Evolutionary conservation across 2,888 invertebrate genomes (phyloP).

Genomic region (Lochmaea crataegi): DNA sequence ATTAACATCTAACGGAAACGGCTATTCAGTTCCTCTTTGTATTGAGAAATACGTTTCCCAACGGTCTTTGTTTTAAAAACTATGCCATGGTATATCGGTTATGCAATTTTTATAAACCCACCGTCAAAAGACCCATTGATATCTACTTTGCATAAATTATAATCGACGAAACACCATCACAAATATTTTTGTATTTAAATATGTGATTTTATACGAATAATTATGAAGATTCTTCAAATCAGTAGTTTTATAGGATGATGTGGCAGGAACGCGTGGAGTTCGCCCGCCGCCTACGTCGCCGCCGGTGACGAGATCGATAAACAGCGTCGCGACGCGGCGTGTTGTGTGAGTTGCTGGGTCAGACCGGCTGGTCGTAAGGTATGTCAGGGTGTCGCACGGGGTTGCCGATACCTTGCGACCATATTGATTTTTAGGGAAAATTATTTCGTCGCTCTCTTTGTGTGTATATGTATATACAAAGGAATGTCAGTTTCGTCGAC

Average conservation of each 20-base stretch:
- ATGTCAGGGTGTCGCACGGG: conserved; percentile 45
- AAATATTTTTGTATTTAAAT: no score
- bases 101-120: not conserved
- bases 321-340: conserved; percentile 47
- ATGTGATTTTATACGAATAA: not conserved
- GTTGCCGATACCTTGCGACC: conserved; percentile 31
- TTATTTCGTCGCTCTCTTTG: not conserved
- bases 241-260: not conserved
- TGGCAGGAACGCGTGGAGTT: conserved; percentile 37
- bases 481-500: no score
- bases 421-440: conserved; percentile 24
- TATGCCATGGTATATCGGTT: not conserved
- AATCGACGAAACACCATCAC: no score
- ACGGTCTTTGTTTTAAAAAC: not conserved
- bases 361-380: conserved; percentile 46
- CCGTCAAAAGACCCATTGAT: not conserved
- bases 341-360: conserved; percentile 47
- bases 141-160: not conserved
- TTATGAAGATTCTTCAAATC: not conserved
- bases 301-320: conserved; percentile 48
- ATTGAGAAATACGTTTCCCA: not conserved
- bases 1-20: not conserved
- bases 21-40: not conserved
- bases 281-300: conserved; percentile 20
- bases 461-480: not conserved